These are phyloP conservation scores for Notothenia rossii DNA, from an alignment of 2,113 vertebrate genomes.

Conservation along the genomic window DNA sequence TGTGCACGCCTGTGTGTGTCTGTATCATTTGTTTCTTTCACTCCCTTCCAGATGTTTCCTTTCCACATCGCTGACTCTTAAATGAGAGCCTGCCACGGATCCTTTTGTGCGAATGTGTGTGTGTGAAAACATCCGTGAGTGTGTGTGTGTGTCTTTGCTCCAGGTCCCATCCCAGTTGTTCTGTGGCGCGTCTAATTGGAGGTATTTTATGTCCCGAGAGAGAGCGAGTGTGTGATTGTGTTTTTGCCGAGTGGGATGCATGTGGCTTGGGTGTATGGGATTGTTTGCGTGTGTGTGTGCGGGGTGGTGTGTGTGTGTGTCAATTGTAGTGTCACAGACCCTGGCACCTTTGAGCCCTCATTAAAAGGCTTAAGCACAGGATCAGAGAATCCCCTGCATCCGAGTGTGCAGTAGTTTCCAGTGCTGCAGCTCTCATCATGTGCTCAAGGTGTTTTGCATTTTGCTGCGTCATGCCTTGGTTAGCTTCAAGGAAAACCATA, in stretches of 20 bases:
- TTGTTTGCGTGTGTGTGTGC: not conserved
- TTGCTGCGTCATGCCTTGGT: slow-evolving; percentile 56
- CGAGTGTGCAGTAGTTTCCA: slow-evolving; percentile 23
- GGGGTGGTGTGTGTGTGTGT: not conserved
- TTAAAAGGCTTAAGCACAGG: slow-evolving; percentile 46
- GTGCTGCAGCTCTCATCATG: slow-evolving; percentile 29
- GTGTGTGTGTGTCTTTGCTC: slow-evolving; percentile 46
- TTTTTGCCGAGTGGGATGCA: slow-evolving; percentile 27
- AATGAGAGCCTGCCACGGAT: slow-evolving; percentile 67
- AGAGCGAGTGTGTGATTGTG: slow-evolving; percentile 27
- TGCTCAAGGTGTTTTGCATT: slow-evolving; percentile 44
- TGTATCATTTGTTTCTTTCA: slow-evolving; percentile 62
- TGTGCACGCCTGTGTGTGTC: slow-evolving; percentile 27
- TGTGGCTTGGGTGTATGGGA: not conserved
- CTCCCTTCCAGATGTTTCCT: slow-evolving; percentile 77
- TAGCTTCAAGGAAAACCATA: slow-evolving; percentile 28
- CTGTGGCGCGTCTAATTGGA: slow-evolving; percentile 73
- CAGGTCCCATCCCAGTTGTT: slow-evolving; percentile 73
- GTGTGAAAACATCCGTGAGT: not conserved
- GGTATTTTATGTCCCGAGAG: slow-evolving; percentile 73
- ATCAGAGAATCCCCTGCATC: slow-evolving; percentile 37
- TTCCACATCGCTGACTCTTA: slow-evolving; percentile 71
- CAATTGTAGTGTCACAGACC: slow-evolving; percentile 11
- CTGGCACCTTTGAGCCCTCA: slow-evolving; percentile 30
- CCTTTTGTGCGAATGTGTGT: slow-evolving; percentile 31